A percentile compares a stretch with the other conserved stretches of the same genome.
These are phyloP conservation scores for Rhabdophis nuchalis DNA, from an alignment of 2,797 vertebrate species.

Conservation along the genomic window DNA sequence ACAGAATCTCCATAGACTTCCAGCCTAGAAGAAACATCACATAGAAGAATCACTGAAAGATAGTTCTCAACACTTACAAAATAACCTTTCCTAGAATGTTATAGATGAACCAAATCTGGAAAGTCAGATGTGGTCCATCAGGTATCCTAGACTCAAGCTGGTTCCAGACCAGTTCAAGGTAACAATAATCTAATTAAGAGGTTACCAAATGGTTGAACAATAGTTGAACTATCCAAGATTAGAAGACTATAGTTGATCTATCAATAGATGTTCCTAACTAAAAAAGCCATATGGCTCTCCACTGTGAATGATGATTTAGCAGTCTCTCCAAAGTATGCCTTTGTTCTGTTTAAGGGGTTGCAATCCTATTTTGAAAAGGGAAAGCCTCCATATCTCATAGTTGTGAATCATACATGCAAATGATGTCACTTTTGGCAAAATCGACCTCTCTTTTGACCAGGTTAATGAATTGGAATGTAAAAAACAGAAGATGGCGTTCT, in stretches of 20 bases:
- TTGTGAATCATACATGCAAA: background rate
- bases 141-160: background rate
- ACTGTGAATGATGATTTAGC: background rate
- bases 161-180: background rate
- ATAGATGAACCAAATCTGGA: background rate
- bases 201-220: background rate
- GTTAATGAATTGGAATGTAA: background rate
- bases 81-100: background rate
- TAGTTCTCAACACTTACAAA: background rate
- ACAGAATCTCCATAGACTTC: background rate
- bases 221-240: background rate
- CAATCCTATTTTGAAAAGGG: background rate
- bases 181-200: background rate
- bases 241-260: background rate
- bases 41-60: background rate
- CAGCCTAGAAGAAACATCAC: background rate
- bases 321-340: background rate
- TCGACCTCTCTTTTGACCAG: background rate
- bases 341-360: background rate
- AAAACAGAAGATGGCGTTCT: background rate
- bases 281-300: background rate
- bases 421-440: background rate
- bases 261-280: background rate
- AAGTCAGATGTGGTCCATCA: background rate
- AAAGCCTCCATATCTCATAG: background rate